phyloP scores from a whole-genome alignment of 2,113 vertebrate genomes.

The Mugil cephalus region DNA sequence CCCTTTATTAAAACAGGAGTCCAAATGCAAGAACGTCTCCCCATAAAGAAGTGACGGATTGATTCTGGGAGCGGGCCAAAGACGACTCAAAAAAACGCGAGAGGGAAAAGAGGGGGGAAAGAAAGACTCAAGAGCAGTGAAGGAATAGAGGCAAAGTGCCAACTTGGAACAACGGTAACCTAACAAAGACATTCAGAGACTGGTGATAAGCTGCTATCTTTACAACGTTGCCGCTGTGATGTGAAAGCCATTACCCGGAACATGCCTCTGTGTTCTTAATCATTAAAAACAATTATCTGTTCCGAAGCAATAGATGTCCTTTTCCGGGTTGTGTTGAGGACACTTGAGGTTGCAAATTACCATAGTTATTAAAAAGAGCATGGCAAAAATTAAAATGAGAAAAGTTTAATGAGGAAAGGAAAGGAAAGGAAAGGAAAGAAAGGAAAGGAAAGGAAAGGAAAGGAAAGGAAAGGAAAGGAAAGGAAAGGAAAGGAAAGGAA shows the following conservation, averaged over 20 bases:
- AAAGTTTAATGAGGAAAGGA: not conserved
- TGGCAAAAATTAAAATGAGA: slow-evolving; percentile 7
- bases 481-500: slow-evolving; percentile 13
- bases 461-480: not conserved
- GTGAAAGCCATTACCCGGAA: slow-evolving; percentile 60
- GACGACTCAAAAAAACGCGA: slow-evolving; percentile 52
- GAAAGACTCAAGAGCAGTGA: slow-evolving; percentile 43
- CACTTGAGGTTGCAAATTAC: slow-evolving; percentile 30
- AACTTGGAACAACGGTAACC: slow-evolving; percentile 54
- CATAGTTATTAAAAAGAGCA: slow-evolving; percentile 24
- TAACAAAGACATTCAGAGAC: slow-evolving; percentile 63
- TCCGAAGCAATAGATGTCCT: slow-evolving; percentile 32
- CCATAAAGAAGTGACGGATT: slow-evolving; percentile 75
- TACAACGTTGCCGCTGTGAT: slow-evolving; percentile 61
- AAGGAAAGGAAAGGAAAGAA: slow-evolving; percentile 4
- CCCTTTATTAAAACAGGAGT: slow-evolving; percentile 66
- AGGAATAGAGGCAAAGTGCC: slow-evolving; percentile 51
- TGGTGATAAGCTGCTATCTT: slow-evolving; percentile 72
- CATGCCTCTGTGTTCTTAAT: slow-evolving; percentile 63
- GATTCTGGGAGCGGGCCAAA: slow-evolving; percentile 73
- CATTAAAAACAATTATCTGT: slow-evolving; percentile 69
- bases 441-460: slow-evolving; percentile 18
- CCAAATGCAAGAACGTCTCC: slow-evolving; percentile 61
- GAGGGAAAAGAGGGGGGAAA: slow-evolving; percentile 15
- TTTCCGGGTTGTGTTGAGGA: slow-evolving; percentile 20